Base-by-base conservation (phyloP, 2,888 invertebrate species). In the Nomada goodeniana region DNA sequence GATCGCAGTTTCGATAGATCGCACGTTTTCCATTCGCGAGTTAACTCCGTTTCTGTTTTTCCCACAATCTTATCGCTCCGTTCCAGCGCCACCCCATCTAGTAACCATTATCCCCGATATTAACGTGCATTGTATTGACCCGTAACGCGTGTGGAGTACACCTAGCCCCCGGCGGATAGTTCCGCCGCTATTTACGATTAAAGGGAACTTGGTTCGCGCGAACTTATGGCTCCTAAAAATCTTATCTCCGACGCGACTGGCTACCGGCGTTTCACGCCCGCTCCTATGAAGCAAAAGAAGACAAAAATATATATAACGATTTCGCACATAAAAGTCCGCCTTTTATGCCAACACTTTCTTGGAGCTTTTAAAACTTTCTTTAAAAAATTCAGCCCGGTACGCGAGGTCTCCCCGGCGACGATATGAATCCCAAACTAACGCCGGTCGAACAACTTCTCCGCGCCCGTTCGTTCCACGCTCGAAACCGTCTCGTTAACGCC, bases 21-120 rank as follows among this genome's bases (percentile, higher is more conserved):
- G 44, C 44, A 26, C 13, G n/a, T 42, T 65, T 60, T 20, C 68
- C 55, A 53, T 74, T 72, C 63, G 53, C 63, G 65, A 50, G 50
- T 78, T 80, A 65, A 59, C 23, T 76, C 65, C 50, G 3, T 59
- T 75, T 57, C 11, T n/a, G 23, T 47, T 55, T 60, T 64, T 78
- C 53, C 59, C 15, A 52, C 60, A 53, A 74, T 82, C 84, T 79
- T 77, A 82, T 44, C 55, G 42, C 36, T 1, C 29, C 10, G 42
- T 0, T 29, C 13, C 18, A 42, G 18, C 23, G n/a, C 20, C 44
- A 18, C 61, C 36, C 36, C 36, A 68, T 76, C 76, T 60, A 26
- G 52, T 55, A 23, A 55, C 74, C 74, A 73, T 53, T 80, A 75
- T 76, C 55, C 23, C 55, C 23, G 55, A 61, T 73, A 70, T 59